Base-by-base conservation (phyloP, 64 coral and sea anemone species). In the Actinia tenebrosa region DNA sequence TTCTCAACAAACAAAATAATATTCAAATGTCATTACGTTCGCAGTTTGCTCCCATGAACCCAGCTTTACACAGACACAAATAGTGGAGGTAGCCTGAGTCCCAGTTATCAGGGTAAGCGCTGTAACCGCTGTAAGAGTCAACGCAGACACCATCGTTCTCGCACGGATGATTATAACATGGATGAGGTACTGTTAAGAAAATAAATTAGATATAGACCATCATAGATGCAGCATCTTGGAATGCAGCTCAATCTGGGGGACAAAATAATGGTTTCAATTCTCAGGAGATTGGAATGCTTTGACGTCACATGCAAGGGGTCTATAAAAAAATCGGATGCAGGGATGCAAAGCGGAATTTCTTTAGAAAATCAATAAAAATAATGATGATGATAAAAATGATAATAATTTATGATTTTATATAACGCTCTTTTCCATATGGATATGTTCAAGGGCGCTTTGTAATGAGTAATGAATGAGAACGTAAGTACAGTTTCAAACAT, bases 111-210 rank as follows among this genome's bases (percentile, higher is more conserved):
- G 97, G 97, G 27, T 92, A 99, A 20, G 89, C 80, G 82, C 75
- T 93, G 64, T 95, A 99, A 26, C 97, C 97, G 22, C 93, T 95
- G 88, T 92, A 99, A 25, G 97, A 99, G 45, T 99, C 97, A 56
- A 99, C 87, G 46, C 97, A 99, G 44, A 99, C 30, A 43, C 93
- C 97, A 5, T 88, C 87, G 64, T 99, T 99, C 22, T 92, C 83
- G 71, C 97, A 99, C 7, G 97, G 97, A 26, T 63, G 88, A 72
- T 82, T 93, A 75, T 77, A 87, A 60, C 97, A 99, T 17, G 97
- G 97, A 83, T 99, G 86, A 46, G 97, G 97, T 37, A 99, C 97
- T 99, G 77, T 20, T 53, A 63, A 59, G 25, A 53, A 22, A 81
- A 17, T 53, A 87, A 15, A 84, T 37, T 37, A 37, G 30, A 37